Conservation (phyloP, 2,888 invertebrate species). For the Campopleginae sp. region DNA sequence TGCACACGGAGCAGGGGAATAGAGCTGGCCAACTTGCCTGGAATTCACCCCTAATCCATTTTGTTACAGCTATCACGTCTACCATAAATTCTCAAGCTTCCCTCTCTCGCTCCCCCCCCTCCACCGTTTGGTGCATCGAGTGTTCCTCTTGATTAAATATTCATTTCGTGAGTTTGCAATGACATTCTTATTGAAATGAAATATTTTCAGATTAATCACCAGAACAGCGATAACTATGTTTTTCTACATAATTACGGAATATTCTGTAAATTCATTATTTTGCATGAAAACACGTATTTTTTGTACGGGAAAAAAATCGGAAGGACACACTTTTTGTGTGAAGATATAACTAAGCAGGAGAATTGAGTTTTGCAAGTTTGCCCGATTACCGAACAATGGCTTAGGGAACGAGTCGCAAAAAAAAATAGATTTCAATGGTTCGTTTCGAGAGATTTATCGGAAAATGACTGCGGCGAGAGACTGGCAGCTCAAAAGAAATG, state of each 20-base stretch:
- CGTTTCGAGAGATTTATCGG: neutral
- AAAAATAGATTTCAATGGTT: neutral
- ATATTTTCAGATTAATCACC: too few relatives aligned
- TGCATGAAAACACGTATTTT: too few relatives aligned
- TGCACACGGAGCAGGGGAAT: neutral
- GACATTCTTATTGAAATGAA: neutral
- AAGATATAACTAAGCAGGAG: too few relatives aligned
- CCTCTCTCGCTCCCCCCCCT: neutral
- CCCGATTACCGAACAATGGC: too few relatives aligned
- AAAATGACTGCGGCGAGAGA: neutral
- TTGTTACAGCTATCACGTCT: conserved; percentile 59
- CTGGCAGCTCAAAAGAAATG: neutral
- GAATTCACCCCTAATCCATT: conserved; percentile 65
- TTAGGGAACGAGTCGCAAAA: neutral
- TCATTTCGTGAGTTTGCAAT: neutral
- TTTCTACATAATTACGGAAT: too few relatives aligned
- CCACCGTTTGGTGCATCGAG: neutral
- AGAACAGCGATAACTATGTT: too few relatives aligned
- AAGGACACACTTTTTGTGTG: too few relatives aligned
- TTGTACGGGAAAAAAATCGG: too few relatives aligned
- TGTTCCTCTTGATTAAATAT: neutral
- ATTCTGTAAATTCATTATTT: too few relatives aligned
- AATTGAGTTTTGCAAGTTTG: too few relatives aligned
- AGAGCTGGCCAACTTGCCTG: conserved; percentile 50
- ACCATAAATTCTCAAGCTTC: conserved; percentile 55